Percentiles rank a stretch among this genome's conserved stretches.
These are phyloP conservation scores for Rutpela maculata DNA, from an alignment of 2,888 invertebrate genomes.

Conservation along the genomic window DNA sequence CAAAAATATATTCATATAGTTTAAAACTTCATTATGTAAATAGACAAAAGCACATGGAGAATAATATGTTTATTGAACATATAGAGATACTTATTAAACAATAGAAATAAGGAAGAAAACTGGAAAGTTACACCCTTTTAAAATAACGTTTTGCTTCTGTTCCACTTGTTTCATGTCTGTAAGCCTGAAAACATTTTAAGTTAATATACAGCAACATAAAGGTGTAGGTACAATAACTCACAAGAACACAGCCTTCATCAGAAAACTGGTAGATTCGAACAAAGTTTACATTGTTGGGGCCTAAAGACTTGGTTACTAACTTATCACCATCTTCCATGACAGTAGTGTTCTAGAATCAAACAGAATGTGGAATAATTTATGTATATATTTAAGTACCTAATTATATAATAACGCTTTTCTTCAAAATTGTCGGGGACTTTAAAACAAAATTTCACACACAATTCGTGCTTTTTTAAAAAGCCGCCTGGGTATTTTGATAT, in stretches of 20 bases:
- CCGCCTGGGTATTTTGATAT: too few relatives aligned
- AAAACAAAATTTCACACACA: too few relatives aligned
- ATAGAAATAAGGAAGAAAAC: background rate
- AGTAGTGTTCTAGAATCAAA: constrained; percentile 75
- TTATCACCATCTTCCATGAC: constrained; percentile 76
- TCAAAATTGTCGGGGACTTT: background rate
- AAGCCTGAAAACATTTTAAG: constrained; percentile 74
- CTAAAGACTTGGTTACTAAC: constrained; percentile 71
- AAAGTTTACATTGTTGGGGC: constrained; percentile 70
- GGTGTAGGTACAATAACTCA: constrained; percentile 58
- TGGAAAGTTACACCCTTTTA: constrained; percentile 70
- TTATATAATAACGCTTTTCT: background rate
- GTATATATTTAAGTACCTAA: background rate
- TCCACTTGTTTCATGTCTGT: constrained; percentile 75
- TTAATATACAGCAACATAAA: background rate
- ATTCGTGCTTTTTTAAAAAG: too few relatives aligned
- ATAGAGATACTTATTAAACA: too few relatives aligned
- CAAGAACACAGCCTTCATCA: constrained; percentile 65
- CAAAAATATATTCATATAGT: too few relatives aligned
- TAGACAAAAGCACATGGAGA: too few relatives aligned
- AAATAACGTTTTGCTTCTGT: constrained; percentile 78
- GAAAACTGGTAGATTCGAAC: constrained; percentile 73
- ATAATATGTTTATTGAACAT: too few relatives aligned
- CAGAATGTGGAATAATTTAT: constrained; percentile 59
- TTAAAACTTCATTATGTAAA: too few relatives aligned